Conservation (phyloP, 1,140 invertebrate species). For the Platyscapa corneri region DNA sequence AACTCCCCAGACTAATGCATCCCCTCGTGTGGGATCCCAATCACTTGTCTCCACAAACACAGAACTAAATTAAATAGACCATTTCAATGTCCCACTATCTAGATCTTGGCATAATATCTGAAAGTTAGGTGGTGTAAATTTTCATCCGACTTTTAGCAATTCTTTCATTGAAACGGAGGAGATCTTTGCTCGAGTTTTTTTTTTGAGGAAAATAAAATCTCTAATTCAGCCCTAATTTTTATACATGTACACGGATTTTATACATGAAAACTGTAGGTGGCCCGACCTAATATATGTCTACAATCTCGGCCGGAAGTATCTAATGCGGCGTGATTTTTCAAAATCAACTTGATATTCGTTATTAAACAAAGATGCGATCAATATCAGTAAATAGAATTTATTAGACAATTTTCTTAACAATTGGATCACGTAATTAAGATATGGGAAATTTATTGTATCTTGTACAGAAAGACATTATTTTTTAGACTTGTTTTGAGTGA, state of each 20-base stretch:
- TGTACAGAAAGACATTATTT: no score
- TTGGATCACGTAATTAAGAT: no score
- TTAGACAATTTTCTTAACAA: no score
- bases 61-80: constrained; percentile 9
- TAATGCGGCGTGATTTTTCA: background rate
- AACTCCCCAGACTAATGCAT: constrained; percentile 16
- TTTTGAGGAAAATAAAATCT: constrained; percentile 19
- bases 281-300: background rate
- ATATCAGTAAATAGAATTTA: no score
- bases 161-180: background rate
- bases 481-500: no score
- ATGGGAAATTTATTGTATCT: no score
- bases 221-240: background rate
- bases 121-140: background rate
- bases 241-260: background rate
- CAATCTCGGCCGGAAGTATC: background rate
- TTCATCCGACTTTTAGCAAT: background rate
- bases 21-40: background rate
- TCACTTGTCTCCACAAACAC: constrained; percentile 33
- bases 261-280: background rate
- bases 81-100: background rate
- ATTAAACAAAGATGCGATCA: background rate
- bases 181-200: background rate
- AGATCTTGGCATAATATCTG: background rate
- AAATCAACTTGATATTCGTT: background rate